These are phyloP conservation scores for Calliphora vicina DNA, from an alignment of 1,140 invertebrate species.

Conservation along the genomic window DNA sequence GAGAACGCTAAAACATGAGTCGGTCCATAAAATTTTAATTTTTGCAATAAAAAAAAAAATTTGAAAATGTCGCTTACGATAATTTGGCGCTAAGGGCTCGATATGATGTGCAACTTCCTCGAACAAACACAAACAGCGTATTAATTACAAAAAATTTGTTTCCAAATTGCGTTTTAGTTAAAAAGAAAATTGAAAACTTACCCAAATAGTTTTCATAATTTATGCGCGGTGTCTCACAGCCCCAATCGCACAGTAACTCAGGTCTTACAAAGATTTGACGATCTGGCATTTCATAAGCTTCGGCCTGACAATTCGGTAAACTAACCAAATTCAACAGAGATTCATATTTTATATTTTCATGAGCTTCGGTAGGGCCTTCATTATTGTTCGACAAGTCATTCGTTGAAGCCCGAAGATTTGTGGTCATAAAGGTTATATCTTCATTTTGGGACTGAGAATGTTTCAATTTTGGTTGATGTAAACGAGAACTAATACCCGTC, in stretches of 20 bases:
- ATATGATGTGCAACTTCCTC: too few relatives aligned
- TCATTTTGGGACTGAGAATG: slow-evolving; percentile 54
- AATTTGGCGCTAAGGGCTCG: too few relatives aligned
- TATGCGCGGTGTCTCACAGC: slow-evolving; percentile 85
- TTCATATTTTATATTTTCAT: slow-evolving; percentile 40
- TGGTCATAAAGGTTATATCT: slow-evolving; percentile 52
- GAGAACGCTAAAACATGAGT: too few relatives aligned
- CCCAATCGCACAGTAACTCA: slow-evolving; percentile 75
- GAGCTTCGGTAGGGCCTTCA: not conserved
- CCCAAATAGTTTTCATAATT: slow-evolving; percentile 77
- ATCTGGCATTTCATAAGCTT: slow-evolving; percentile 65
- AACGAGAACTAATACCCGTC: slow-evolving; percentile 42
- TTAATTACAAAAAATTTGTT: too few relatives aligned
- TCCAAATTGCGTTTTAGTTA: too few relatives aligned
- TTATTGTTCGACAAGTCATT: not conserved
- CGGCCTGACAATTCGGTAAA: slow-evolving; percentile 63
- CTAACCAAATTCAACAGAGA: slow-evolving; percentile 65
- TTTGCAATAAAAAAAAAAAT: too few relatives aligned
- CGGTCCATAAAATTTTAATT: too few relatives aligned
- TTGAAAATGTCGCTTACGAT: too few relatives aligned
- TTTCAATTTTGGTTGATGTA: slow-evolving; percentile 42
- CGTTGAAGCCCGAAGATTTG: slow-evolving; percentile 44
- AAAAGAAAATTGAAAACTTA: slow-evolving; percentile 45
- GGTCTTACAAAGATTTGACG: slow-evolving; percentile 69
- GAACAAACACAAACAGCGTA: too few relatives aligned